phyloP scores from a whole-genome alignment of 2,797 vertebrate species.

The Myotis myotis region DNA sequence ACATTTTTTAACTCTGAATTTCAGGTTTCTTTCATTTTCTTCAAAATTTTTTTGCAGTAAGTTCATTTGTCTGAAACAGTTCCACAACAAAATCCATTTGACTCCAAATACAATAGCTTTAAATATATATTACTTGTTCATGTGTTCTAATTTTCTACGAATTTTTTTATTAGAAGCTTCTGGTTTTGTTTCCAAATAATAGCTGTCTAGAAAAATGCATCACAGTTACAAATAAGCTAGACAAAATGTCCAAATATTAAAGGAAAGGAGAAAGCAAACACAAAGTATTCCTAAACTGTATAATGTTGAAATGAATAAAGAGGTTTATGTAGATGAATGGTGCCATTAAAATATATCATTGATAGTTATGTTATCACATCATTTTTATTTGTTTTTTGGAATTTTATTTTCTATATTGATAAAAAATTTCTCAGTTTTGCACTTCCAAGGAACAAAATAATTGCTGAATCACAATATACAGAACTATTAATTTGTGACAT shows the following conservation, averaged over 20 bases:
- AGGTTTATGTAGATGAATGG: not conserved
- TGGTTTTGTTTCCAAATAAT: constrained; percentile 38
- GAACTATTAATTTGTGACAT: not conserved
- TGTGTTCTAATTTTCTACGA: constrained; percentile 7
- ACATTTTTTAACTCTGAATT: constrained; percentile 36
- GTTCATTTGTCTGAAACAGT: constrained; percentile 22
- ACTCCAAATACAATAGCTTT: constrained; percentile 25
- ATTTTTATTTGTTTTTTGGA: not conserved
- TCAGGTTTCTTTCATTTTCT: constrained; percentile 41
- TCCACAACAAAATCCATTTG: constrained; percentile 29
- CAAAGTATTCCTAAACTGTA: not conserved
- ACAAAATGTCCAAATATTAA: constrained; percentile 15
- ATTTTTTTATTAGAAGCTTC: constrained; percentile 8
- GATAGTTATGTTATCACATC: not conserved
- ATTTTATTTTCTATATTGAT: not conserved
- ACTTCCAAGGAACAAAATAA: not conserved
- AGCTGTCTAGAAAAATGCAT: not conserved
- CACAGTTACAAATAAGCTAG: not conserved
- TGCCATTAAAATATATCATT: not conserved
- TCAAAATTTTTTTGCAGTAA: not conserved
- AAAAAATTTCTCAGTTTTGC: not conserved
- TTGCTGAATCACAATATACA: not conserved
- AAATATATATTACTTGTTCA: not conserved
- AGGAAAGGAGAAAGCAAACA: not conserved
- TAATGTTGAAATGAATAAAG: not conserved